A percentile compares a stretch with the other conserved stretches of the same genome.
These are phyloP conservation scores for Paracanthobrama guichenoti DNA, from an alignment of 2,113 vertebrate species.

Conservation along the genomic window DNA sequence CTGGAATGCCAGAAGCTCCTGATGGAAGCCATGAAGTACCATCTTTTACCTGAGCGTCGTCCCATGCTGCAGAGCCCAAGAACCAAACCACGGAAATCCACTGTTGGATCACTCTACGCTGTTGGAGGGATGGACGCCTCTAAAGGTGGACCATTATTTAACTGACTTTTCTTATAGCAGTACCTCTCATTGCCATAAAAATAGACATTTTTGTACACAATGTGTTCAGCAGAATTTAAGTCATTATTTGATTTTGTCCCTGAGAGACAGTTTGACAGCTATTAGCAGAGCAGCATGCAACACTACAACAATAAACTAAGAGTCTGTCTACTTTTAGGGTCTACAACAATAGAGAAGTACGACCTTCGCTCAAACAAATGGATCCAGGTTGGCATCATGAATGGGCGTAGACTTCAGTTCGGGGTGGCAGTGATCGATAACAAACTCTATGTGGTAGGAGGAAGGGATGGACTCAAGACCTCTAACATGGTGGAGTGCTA, in stretches of 20 bases:
- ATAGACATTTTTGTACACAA: not conserved
- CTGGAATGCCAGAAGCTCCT: constrained; percentile 95
- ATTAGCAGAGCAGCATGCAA: not conserved
- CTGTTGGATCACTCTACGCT: constrained; percentile 92
- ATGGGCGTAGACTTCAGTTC: constrained; percentile 89
- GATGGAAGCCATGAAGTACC: constrained; percentile 99
- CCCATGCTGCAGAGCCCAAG: constrained; percentile 94
- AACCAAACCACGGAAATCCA: constrained; percentile 97
- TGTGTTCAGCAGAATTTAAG: not conserved
- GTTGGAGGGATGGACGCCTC: constrained; percentile 95
- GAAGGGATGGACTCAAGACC: constrained; percentile 93
- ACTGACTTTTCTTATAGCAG: not conserved
- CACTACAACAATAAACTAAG: not conserved
- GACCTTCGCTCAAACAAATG: constrained; percentile 93
- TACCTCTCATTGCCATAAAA: not conserved
- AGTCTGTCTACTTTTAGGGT: constrained; percentile 74
- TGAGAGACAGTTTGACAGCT: not conserved
- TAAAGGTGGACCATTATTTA: constrained; percentile 79
- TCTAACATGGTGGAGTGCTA: constrained; percentile 97
- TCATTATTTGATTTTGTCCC: not conserved
- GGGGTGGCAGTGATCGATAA: constrained; percentile 96
- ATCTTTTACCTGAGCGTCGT: constrained; percentile 90
- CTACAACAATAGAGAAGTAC: constrained; percentile 94
- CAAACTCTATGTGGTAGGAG: constrained; percentile 93
- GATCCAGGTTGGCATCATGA: constrained; percentile 91